phyloP scores from a whole-genome alignment of 2,797 vertebrate species.

The Dicrostonyx torquatus region DNA sequence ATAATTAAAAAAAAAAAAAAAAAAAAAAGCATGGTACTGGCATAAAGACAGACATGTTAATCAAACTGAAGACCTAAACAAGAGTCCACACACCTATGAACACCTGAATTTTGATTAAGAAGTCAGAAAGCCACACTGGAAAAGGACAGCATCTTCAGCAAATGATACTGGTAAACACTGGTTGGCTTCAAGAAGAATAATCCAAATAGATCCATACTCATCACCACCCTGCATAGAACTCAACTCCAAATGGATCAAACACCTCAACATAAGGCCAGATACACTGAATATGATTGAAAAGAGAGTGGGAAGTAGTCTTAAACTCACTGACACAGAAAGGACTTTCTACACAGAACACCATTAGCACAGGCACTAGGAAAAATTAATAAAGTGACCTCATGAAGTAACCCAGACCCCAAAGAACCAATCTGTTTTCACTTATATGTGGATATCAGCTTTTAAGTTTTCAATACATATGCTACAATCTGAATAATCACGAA shows the following conservation, averaged over 20 bases:
- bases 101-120: background rate
- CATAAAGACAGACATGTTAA: background rate
- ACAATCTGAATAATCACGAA: background rate
- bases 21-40: background rate
- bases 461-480: background rate
- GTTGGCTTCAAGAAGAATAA: background rate
- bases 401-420: background rate
- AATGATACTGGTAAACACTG: background rate
- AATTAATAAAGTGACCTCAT: background rate
- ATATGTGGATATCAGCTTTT: background rate
- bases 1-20: too few species aligned
- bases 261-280: background rate
- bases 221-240: background rate
- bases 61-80: background rate
- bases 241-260: background rate
- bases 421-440: background rate
- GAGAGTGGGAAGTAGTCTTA: background rate
- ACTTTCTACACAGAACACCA: background rate
- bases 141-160: background rate
- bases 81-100: background rate
- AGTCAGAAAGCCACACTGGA: background rate
- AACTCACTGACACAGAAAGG: background rate
- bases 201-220: background rate
- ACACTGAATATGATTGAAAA: background rate
- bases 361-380: background rate